phyloP scores from a whole-genome alignment of 2,888 invertebrate genomes.

The Muschampia plurimacula region DNA sequence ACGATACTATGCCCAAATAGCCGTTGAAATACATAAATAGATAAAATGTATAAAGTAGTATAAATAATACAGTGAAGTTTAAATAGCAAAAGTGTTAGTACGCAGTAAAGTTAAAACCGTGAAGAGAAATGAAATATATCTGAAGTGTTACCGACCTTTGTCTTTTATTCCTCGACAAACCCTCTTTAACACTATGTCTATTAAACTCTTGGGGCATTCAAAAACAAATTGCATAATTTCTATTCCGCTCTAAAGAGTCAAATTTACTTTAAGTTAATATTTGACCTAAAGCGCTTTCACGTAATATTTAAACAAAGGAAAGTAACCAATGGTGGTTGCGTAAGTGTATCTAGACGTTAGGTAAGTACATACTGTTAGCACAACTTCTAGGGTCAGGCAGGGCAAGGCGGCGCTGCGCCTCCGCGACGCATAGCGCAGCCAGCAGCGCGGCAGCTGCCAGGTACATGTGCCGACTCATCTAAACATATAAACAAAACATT shows the following conservation, averaged over 20 bases:
- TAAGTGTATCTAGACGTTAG: slow-evolving; percentile 30
- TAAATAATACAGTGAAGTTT: too few relatives aligned
- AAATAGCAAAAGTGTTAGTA: too few relatives aligned
- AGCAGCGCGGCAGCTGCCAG: slow-evolving; percentile 73
- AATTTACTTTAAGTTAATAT: slow-evolving; percentile 6
- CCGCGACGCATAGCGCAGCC: slow-evolving; percentile 88
- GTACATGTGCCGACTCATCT: slow-evolving; percentile 79
- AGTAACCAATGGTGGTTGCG: slow-evolving; percentile 22
- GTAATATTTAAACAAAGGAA: slow-evolving; percentile 37
- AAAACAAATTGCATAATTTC: neutral
- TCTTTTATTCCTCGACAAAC: too few relatives aligned
- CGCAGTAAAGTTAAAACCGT: too few relatives aligned
- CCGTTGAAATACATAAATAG: too few relatives aligned
- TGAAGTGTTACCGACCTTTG: too few relatives aligned
- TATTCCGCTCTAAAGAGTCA: neutral
- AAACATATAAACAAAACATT: slow-evolving; percentile 39
- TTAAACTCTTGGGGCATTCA: neutral
- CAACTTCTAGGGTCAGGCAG: slow-evolving; percentile 96
- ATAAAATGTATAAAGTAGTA: too few relatives aligned
- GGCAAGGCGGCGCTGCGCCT: slow-evolving; percentile 94
- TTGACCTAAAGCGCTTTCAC: slow-evolving; percentile 12
- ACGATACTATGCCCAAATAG: too few relatives aligned
- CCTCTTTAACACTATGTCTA: too few relatives aligned
- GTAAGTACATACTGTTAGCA: slow-evolving; percentile 91
- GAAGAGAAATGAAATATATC: too few relatives aligned